Percentiles rank a stretch among this genome's conserved stretches.
phyloP scores from a whole-genome alignment of 2,797 vertebrate species.

The Argentina silus region DNA sequence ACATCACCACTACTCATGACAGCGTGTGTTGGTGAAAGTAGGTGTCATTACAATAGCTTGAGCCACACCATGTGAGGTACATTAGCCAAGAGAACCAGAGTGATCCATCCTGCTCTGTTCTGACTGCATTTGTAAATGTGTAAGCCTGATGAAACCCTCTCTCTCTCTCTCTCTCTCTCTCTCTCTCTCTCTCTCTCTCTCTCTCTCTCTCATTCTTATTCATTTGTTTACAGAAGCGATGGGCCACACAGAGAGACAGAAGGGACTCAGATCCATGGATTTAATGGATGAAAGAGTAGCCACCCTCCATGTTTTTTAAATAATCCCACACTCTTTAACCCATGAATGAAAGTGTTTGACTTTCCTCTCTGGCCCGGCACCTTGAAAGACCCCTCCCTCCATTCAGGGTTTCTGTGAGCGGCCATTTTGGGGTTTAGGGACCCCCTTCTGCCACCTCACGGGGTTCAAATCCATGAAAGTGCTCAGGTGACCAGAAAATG shows the following conservation, averaged over 20 bases:
- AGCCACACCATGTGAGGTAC: neutral
- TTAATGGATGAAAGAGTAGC: slow-evolving; percentile 77
- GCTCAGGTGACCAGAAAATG: slow-evolving; percentile 82
- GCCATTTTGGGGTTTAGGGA: slow-evolving; percentile 57
- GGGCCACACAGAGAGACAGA: slow-evolving; percentile 80
- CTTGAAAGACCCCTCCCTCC: slow-evolving; percentile 63
- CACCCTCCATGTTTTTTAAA: slow-evolving; percentile 70
- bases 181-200: slow-evolving; percentile 64
- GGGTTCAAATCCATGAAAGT: slow-evolving; percentile 71
- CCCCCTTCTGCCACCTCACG: slow-evolving; percentile 51
- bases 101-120: slow-evolving; percentile 39
- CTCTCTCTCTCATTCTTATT: slow-evolving; percentile 74
- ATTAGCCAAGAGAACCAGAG: slow-evolving; percentile 28
- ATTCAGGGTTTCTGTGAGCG: slow-evolving; percentile 54
- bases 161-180: slow-evolving; percentile 36
- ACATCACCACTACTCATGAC: neutral
- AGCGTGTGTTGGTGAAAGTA: neutral
- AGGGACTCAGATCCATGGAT: slow-evolving; percentile 56
- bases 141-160: slow-evolving; percentile 66
- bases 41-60: neutral
- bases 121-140: slow-evolving; percentile 59
- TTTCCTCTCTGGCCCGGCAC: slow-evolving; percentile 71
- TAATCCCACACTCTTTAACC: slow-evolving; percentile 79
- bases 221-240: slow-evolving; percentile 77
- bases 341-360: slow-evolving; percentile 74